Base-by-base conservation (phyloP, 1,140 invertebrate genomes). In the Bombus turneri region DNA sequence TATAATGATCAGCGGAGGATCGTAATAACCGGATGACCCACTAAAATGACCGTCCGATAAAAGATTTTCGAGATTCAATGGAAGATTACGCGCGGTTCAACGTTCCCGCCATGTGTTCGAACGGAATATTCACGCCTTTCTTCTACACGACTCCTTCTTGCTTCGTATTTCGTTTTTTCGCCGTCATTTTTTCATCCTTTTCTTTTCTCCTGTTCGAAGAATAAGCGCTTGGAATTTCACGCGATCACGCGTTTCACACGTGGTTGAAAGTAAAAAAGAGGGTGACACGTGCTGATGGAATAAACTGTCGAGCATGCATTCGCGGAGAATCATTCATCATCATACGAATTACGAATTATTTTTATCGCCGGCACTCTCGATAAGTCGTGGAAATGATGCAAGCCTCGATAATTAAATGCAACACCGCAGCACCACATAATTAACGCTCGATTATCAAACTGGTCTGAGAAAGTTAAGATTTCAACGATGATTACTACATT, bases 191-290 rank as follows among this genome's bases (percentile, higher is more conserved):
- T 53, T 53, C 47, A 18, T 53, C 47, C 39, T 62, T n/a, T 28
- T 62, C 59, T 31, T 39, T 76, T 72, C 18, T 41, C 10, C 18
- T 37, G 15, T 39, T 25, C 25, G 5, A 34, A 25, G 43, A 53
- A 81, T 39, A 53, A 13, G 18, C 25, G 18, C 8, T 18, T 25
- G 12, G 37, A 83, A 68, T 62, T 62, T 39, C 25, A 28, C 47
- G 6, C 57, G 85, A 77, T 88, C 87, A 87, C 66, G 87, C 80
- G 22, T 68, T 25, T 34, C 18, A 28, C 57, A 79, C 76, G 25
- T 71, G n/a, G 80, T 39, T 75, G 10, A 72, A 77, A 62, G n/a
- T 53, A 47, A 41, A 47, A 37, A 41, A 53, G 18, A 73, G 31
- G 53, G 66, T 86, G 64, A 69, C 83, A 62, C 62, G 69, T 88